Base-by-base conservation (phyloP, 1,140 invertebrate genomes). In the Drosophila ogumai region DNA sequence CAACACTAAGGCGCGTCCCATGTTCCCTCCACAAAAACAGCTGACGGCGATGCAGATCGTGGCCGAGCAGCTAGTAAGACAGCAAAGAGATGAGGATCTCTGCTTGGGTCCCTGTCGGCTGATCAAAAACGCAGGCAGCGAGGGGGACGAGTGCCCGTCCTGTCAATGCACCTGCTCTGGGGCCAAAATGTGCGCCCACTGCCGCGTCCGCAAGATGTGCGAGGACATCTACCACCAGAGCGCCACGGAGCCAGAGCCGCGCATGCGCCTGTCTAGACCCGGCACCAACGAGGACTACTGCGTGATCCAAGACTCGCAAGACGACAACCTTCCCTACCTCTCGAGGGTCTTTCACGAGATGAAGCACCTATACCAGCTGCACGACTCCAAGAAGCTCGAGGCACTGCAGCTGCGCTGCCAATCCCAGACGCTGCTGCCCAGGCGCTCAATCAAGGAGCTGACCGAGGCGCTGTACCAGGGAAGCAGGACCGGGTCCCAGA, bases 331-430 rank as follows among this genome's bases (percentile, higher is more conserved):
- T 1, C 84, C 91, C 3, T 79, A 80, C 58, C 57, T 92, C n/a
- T 65, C 85, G 0, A 66, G 75, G 0, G 91, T 92, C 1, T 91
- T 92, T 17, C 81, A 73, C 0, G 91, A 92, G 10, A 31, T 92
- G 3, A 59, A 74, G n/a, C 32, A 82, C 58, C 54, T 92, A 0
- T 92, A 92, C 34, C 55, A 80, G 0, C 22, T 92, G 5, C 79
- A 84, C n/a, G 80, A 81, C 3, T 32, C 59, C 3, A 75, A 74
- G 31, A 56, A 75, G 40, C n/a, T 22, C 1, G 13, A 31, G 0
- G 57, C 68, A 3, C 17, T 67, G 3, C 9, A 46, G 7, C 40
- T 50, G 7, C 73, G 52, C 22, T 86, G 74, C 44, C 41, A 19
- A 1, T 34, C 55, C 9, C 8, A 54, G 12, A 56, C 75, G 2